Base-by-base conservation (phyloP, 1,140 invertebrate genomes). In the Armadillidium nasatum region DNA sequence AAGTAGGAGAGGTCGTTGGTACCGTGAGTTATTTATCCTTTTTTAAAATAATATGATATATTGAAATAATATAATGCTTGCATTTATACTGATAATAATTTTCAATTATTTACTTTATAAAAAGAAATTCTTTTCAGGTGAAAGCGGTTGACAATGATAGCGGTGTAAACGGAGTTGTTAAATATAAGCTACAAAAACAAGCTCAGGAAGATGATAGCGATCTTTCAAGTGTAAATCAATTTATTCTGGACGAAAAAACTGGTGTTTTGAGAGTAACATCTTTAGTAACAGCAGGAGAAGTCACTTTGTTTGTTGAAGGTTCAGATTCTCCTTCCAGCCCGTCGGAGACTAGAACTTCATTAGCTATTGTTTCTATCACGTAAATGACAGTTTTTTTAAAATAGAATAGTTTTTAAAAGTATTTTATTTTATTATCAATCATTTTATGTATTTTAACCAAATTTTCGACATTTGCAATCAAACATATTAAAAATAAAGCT, bases 131-230 rank as follows among this genome's bases (percentile, higher is more conserved):
- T n/a, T 83, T 87, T 10, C 81, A 84, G 84, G 90, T 98, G 2
- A 92, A 94, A 87, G 96, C 96, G 0, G 94, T 94, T 82, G 94
- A 97, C 83, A 90, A 93, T 0, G 95, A 97, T 81, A 93, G 95
- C 85, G 94, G 93, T 0, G 84, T 86, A 0, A 96, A 97, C 85
- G 90, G 93, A 0, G 89, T 91, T 77, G 89, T 97, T 13, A 90
- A 89, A 7, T 96, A 96, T 81, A 89, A 89, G 0, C 88, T 95
- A 4, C 78, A 81, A 50, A 60, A 77, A 21, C 19, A 60, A 60
- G 19, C 11, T 2, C 50, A 60, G 7, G 50, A 60, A 60, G 19
- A 60, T 7, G 19, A 13, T 60, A 19, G 19, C 50, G 11, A 60
- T 13, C 11, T 15, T 60, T 60, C 50, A 13, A 13, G 4, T 60